Evolutionary conservation across 30 jellyfish, hydroid and myxozoan species (phyloP).

Genomic region (Aurelia sp.): DNA sequence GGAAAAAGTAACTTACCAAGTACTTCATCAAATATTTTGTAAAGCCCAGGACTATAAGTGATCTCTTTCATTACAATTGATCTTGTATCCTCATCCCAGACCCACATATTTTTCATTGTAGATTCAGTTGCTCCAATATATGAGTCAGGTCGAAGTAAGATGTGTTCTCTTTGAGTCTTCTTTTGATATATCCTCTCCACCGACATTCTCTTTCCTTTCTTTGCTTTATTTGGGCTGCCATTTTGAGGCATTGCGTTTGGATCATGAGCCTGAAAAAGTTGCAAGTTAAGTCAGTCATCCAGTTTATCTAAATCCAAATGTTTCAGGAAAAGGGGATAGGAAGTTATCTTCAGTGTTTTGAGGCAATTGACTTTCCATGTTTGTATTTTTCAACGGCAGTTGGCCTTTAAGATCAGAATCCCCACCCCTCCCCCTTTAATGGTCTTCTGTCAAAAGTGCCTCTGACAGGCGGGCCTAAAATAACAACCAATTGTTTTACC

Average conservation of each 20-base stretch:
- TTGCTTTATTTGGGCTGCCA: conserved; percentile 70
- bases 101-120: conserved; percentile 94
- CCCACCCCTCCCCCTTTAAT: too few species aligned
- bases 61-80: conserved; percentile 82
- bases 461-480: too few species aligned
- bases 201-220: conserved; percentile 86
- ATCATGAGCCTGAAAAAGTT: conserved; percentile 22
- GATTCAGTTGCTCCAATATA: conserved; percentile 97
- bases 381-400: too few species aligned
- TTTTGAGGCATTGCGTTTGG: conserved; percentile 50
- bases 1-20: conserved; percentile 68
- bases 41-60: conserved; percentile 95
- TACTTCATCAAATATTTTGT: conserved; percentile 98
- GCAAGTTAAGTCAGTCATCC: too few species aligned
- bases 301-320: too few species aligned
- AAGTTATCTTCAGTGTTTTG: too few species aligned
- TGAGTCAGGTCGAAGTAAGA: conserved; percentile 97
- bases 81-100: conserved; percentile 85
- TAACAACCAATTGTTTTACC: too few species aligned
- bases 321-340: too few species aligned
- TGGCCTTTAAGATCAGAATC: too few species aligned
- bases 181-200: conserved; percentile 98
- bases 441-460: too few species aligned
- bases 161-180: conserved; percentile 97
- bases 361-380: too few species aligned